Evolutionary conservation across 2,797 vertebrate species (phyloP).

Genomic region (Scarus forsteni): DNA sequence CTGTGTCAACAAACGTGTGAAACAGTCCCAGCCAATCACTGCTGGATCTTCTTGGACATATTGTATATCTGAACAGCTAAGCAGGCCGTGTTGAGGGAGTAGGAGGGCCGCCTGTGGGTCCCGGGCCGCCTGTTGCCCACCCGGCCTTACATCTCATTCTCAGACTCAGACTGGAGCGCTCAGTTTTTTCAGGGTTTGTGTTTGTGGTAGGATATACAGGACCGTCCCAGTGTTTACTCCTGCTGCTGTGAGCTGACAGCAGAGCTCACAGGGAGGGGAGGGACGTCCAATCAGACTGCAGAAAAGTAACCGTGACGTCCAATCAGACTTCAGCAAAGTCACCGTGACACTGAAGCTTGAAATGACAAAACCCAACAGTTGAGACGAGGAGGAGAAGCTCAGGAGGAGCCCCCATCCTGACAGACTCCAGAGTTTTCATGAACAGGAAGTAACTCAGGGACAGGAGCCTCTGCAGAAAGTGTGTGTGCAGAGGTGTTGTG

Average conservation of each 20-base stretch:
- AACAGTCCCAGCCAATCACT: too few relatives aligned
- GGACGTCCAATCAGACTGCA: constrained; percentile 30
- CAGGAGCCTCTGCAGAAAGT: not conserved
- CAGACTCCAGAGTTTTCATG: constrained; percentile 11
- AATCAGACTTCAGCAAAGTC: too few relatives aligned
- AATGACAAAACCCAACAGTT: not conserved
- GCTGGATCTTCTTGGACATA: too few relatives aligned
- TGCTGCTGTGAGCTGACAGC: constrained; percentile 53
- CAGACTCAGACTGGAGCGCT: constrained; percentile 22
- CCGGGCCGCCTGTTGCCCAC: too few relatives aligned
- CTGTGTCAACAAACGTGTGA: too few relatives aligned
- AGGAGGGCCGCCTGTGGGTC: too few relatives aligned
- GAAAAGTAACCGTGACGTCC: constrained; percentile 10
- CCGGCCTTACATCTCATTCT: too few relatives aligned
- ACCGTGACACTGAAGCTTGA: not conserved
- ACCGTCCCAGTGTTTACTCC: constrained; percentile 71
- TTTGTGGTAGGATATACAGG: constrained; percentile 56
- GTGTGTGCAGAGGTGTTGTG: not conserved
- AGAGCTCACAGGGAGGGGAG: constrained; percentile 27
- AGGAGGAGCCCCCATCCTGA: too few relatives aligned
- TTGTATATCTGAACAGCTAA: too few relatives aligned
- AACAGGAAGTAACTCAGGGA: constrained; percentile 18
- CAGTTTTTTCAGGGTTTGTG: constrained; percentile 45
- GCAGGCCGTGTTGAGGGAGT: too few relatives aligned
- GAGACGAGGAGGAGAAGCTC: constrained; percentile 1